Percentiles rank a stretch among this genome's conserved stretches.
Evolutionary conservation across 2,797 vertebrate species (phyloP).

Genomic region (Eulemur rubriventer): DNA sequence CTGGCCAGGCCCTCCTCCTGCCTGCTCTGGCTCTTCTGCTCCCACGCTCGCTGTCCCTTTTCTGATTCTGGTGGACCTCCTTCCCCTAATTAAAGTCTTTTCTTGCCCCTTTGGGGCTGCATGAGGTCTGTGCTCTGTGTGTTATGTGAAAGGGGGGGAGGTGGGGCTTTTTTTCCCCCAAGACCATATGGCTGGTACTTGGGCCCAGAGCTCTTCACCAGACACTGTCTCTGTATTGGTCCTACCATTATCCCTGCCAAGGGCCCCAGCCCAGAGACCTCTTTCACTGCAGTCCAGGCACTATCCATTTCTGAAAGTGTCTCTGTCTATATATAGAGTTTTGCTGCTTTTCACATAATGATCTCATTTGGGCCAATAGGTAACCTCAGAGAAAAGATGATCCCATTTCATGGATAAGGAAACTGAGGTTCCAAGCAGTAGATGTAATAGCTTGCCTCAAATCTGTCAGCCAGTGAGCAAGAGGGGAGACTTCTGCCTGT

Average conservation of each 20-base stretch:
- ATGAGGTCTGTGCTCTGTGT: slow-evolving; percentile 70
- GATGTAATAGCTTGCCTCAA: neutral
- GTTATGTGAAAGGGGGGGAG: neutral
- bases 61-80: slow-evolving; percentile 72
- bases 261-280: neutral
- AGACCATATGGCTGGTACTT: neutral
- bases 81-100: slow-evolving; percentile 83
- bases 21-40: slow-evolving; percentile 70
- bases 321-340: neutral
- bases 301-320: neutral
- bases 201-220: neutral
- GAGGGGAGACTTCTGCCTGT: neutral
- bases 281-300: neutral
- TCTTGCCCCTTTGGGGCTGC: slow-evolving; percentile 79
- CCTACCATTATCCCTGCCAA: neutral
- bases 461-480: neutral
- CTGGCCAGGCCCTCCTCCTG: neutral
- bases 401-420: neutral
- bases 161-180: neutral
- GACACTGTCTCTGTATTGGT: neutral
- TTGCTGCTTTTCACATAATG: neutral
- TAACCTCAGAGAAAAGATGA: neutral
- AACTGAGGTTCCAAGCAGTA: neutral
- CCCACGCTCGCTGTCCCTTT: slow-evolving; percentile 72
- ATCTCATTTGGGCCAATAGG: neutral